Evolutionary conservation across 2,797 vertebrate species (phyloP), one percentile per base, ranked within the genome.

Genomic region (Chaunax sp.): DNA sequence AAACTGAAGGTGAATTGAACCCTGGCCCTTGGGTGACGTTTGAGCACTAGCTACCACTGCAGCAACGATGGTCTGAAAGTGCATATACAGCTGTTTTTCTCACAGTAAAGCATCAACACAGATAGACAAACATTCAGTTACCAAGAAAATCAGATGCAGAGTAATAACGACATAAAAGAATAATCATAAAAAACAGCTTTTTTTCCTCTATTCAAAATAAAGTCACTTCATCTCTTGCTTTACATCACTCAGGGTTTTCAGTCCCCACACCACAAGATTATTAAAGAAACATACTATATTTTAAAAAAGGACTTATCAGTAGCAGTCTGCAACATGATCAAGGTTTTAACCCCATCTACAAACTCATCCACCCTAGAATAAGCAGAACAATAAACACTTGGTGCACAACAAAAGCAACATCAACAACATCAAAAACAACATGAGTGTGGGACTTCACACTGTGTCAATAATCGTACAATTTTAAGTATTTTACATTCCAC

Each of bases 401-500:
- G 75, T 81, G 81, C 83, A 86, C 84, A 85, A 85, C 62, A 3
- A 81, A 76, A 78, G 67, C 81, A 82, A 83, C 65, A 68, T 75
- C 81, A 72, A 85, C 80, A 78, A 83, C 77, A 87, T 65, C 65
- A 64, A 83, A 71, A 77, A 79, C 70, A 84, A 80, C 59, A 80
- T 63, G 47, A 82, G 64, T 78, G 81, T 72, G 78, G 59, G 85
- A 82, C 84, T 81, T 80, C 77, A 79, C 84, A 73, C 61, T 18
- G 66, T 80, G 81, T 84, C 78, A 81, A 87, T 81, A 83, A 89
- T 87, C 26, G 52, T 87, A 90, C 80, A 83, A 69, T 86, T 37
- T 82, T 86, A 82, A 65, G 73, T 87, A 88, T 83, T 87, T 84
- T 89, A 93, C 89, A 92, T 92, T 92, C 91, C 89, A 89, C 88